Conservation (phyloP, 2,113 vertebrate genomes). For the Vulpes lagopus region DNA sequence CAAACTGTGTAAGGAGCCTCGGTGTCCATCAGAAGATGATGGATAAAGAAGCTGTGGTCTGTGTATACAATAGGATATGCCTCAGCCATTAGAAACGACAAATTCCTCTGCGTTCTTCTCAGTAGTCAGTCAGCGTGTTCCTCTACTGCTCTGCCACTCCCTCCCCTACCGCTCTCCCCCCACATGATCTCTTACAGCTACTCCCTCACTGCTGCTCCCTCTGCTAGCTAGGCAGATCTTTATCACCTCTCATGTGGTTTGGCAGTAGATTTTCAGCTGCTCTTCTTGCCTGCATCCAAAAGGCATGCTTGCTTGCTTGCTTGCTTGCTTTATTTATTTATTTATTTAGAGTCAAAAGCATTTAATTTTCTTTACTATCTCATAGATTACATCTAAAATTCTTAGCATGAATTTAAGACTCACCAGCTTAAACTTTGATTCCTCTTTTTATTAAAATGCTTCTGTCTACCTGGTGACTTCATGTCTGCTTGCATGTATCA, state of each 20-base stretch:
- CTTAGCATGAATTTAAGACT: neutral
- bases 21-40: no score
- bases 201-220: neutral
- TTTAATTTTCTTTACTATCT: neutral
- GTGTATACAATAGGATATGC: no score
- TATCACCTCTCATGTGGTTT: neutral
- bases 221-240: neutral
- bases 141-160: neutral
- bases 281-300: neutral
- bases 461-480: neutral
- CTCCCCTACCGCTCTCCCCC: rapidly evolving
- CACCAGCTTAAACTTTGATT: neutral
- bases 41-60: no score
- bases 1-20: no score
- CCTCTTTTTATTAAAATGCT: neutral
- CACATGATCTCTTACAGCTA: neutral
- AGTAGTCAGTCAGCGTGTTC: neutral
- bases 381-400: neutral
- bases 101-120: neutral
- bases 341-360: neutral
- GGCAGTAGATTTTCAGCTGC: neutral
- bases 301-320: neutral
- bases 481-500: neutral
- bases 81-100: no score
- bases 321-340: no score